Conservation (phyloP, 2,797 vertebrate species). For the Myioborus melanocephalus region DNA sequence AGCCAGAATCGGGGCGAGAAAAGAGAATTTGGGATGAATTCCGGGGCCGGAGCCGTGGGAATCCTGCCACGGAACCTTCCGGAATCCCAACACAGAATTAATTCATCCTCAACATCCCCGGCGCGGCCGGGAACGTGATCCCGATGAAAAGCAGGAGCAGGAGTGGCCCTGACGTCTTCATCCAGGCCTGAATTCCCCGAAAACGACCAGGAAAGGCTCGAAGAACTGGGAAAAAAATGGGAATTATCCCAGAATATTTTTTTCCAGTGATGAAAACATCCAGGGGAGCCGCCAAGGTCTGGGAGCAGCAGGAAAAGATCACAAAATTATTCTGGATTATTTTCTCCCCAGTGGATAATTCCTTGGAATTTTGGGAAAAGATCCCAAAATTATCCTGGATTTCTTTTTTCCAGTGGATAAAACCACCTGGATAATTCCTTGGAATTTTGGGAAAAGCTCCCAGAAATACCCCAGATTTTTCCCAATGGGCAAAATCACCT, state of each 20-base stretch:
- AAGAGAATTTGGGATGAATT: neutral
- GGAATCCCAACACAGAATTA: conserved; percentile 14
- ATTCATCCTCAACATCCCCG: conserved; percentile 13
- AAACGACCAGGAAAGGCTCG: neutral
- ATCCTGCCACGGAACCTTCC: neutral
- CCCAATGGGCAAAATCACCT: neutral
- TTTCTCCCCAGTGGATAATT: neutral
- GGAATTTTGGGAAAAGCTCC: neutral
- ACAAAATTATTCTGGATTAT: neutral
- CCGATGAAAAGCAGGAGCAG: neutral
- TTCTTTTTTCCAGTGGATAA: too few species aligned
- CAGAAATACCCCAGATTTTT: neutral
- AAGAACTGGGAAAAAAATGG: neutral
- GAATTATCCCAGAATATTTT: neutral
- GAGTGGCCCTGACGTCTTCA: neutral
- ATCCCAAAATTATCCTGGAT: too few species aligned
- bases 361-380: too few species aligned
- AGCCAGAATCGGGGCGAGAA: accelerated
- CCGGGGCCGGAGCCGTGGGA: neutral
- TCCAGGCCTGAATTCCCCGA: neutral
- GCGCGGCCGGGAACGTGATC: neutral
- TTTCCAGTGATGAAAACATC: neutral
- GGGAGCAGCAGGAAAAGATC: too few species aligned
- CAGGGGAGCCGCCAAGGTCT: neutral
- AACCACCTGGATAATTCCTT: neutral